Evolutionary conservation across 2,888 invertebrate species (phyloP), one percentile per base, ranked within the genome.

Genomic region (Erynnis tages): DNA sequence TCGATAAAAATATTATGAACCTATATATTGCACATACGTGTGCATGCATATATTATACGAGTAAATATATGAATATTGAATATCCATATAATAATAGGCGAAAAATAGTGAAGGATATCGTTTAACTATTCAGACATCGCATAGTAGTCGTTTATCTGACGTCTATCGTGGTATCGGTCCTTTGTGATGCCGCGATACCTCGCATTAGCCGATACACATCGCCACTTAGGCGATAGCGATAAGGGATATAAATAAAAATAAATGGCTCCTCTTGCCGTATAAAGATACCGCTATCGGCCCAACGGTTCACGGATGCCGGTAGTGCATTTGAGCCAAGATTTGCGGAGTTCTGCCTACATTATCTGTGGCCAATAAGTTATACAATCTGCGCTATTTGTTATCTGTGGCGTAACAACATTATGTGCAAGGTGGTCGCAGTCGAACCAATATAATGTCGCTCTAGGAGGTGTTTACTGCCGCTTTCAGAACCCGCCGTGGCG

Each of bases 221-320:
- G 78, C 69, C 81, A 82, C 83, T 85, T 80, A 81, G 74, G 75
- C 67, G 76, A 80, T 77, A 79, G 45, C 64, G 83, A 84, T 82
- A 83, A 75, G 65, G 64, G 65, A 74, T 78, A 82, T 81, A 83
- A 84, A 83, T 82, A 86, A 73, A 85, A 81, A 81, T 84, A 86
- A 85, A 84, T 75, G 65, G 74, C 71, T 71, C 66, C 69, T 73
- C 72, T 76, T 77, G 72, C 74, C 72, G 74, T 79, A n/a, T n/a
- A 82, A 83, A 84, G 84, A 83, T 82, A 83, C 70, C 75, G 72
- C 72, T 80, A 81, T 82, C 79, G 55, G 10, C 27, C 35, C 35
- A 17, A 35, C 30, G 21, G 46, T 29, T 48, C 10, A 43, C 43
- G 13, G 59, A 55, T 34, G 54, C 48, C 41, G 55, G 30, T 30